These are phyloP conservation scores for Plutella xylostella DNA, from an alignment of 2,888 invertebrate genomes.

Conservation along the genomic window DNA sequence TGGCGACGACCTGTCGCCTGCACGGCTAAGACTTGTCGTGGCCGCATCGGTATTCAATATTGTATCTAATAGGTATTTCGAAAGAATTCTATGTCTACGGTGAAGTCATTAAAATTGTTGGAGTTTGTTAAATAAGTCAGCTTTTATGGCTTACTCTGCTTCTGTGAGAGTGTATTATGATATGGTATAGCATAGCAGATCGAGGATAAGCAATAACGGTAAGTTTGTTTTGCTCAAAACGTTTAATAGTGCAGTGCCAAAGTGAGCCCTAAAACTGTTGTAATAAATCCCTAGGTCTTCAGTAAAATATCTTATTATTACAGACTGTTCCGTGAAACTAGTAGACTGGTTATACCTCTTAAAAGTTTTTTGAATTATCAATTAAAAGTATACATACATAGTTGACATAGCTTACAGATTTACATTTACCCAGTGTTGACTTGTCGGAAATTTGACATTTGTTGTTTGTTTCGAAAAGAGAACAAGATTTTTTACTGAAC, in stretches of 20 bases:
- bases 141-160: slow-evolving; percentile 66
- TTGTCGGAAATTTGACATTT: slow-evolving; percentile 37
- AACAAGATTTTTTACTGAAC: slow-evolving; percentile 49
- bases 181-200: too few species aligned
- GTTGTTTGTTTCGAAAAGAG: slow-evolving; percentile 31
- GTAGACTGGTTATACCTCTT: slow-evolving; percentile 65
- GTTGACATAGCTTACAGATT: slow-evolving; percentile 47
- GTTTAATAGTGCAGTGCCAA: slow-evolving; percentile 56
- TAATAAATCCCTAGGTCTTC: slow-evolving; percentile 49
- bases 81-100: slow-evolving; percentile 15
- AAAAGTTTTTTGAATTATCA: slow-evolving; percentile 44
- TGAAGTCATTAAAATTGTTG: slow-evolving; percentile 20
- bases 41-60: too few species aligned
- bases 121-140: slow-evolving; percentile 38
- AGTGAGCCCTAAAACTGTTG: slow-evolving; percentile 64
- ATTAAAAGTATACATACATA: slow-evolving; percentile 21
- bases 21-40: not conserved
- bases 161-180: slow-evolving; percentile 39
- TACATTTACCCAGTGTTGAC: slow-evolving; percentile 43
- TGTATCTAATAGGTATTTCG: too few species aligned
- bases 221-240: slow-evolving; percentile 56
- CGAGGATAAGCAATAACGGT: slow-evolving; percentile 32
- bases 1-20: too few species aligned
- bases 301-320: slow-evolving; percentile 57
- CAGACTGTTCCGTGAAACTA: slow-evolving; percentile 64